Base-by-base conservation (phyloP, 2,888 invertebrate species). In the Xestia xanthographa region DNA sequence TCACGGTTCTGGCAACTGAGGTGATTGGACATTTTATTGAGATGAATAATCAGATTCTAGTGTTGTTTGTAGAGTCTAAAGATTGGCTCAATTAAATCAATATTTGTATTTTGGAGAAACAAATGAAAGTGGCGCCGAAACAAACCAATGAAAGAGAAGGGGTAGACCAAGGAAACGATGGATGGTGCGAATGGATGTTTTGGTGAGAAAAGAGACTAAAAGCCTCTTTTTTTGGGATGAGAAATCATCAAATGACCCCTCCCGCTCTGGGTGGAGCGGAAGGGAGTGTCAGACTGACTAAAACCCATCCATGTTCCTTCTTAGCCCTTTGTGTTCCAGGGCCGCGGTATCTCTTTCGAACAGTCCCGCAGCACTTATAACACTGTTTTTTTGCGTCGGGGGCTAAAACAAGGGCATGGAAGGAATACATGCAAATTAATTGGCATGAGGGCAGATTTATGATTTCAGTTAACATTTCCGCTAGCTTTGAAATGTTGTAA, bases 11-110 rank as follows among this genome's bases (percentile, higher is more conserved):
- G 17, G 0, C n/a, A 8, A 50, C n/a, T 41, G 14, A 3, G 38
- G 34, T 58, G 72, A 77, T 74, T 68, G 53, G 50, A 22, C 60
- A 45, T 9, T 73, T 45, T 50, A 60, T 68, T 63, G 17, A 53
- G 11, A 70, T 41, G 26, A 38, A 20, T 43, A 66, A 22, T 62
- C 6, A 22, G n/a, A 45, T 43, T 38, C 2, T 22, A 38, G 26
- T 38, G 12, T 12, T 41, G 48, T 50, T 72, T 43, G 1, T 34
- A 20, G 8, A 41, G 17, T n/a, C 17, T 67, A 34, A 43, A 45
- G 17, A 56, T 34, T 26, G 17, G 1, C 14, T 34, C 22, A 62
- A 34, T 22, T 56, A 38, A 60, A 62, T 12, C 2, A 34, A 22
- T 62, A 22, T 22, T 22, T 38, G 12, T 12, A 17, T 34, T 22